A percentile compares a stretch with the other conserved stretches of the same genome.
phyloP scores from a whole-genome alignment of 2,888 invertebrate genomes.

The Agapetus fuscipes region DNA sequence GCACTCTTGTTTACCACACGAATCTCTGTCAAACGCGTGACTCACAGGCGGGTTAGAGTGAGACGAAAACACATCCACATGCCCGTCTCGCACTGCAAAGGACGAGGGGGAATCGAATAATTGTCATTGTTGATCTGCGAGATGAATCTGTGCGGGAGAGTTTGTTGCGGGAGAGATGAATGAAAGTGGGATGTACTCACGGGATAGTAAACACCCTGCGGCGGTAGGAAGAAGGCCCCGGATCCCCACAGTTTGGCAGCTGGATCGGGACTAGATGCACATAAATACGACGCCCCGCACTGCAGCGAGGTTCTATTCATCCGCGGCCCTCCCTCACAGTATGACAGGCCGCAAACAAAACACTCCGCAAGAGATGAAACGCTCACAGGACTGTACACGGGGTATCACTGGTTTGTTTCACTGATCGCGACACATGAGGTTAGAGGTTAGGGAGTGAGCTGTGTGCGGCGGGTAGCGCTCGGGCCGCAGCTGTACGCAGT shows the following conservation, averaged over 20 bases:
- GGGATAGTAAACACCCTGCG: conserved; percentile 95
- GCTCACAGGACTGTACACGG: neutral
- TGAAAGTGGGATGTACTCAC: conserved; percentile 57
- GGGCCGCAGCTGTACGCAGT: conserved; percentile 15
- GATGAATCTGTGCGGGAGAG: conserved; percentile 1
- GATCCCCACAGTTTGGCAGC: conserved; percentile 96
- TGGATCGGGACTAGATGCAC: conserved; percentile 51
- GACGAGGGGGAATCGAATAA: conserved; percentile 15
- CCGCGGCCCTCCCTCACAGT: conserved; percentile 13
- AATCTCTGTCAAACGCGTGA: conserved; percentile 16
- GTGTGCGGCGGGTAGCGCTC: conserved; percentile 5
- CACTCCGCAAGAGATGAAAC: neutral
- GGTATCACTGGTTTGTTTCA: conserved; percentile 1
- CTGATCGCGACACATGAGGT: conserved; percentile 12
- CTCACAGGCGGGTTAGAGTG: conserved; percentile 11
- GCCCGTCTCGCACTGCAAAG: conserved; percentile 6
- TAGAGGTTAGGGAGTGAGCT: conserved; percentile 11
- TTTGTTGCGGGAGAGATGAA: neutral
- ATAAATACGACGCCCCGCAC: conserved; percentile 31
- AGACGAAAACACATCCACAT: conserved; percentile 12
- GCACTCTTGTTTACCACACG: conserved; percentile 11
- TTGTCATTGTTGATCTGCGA: conserved; percentile 14
- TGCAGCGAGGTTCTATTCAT: conserved; percentile 19
- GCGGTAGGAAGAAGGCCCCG: conserved; percentile 92
- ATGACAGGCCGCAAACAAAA: conserved; percentile 7